These are phyloP conservation scores for Euzophera pinguis DNA, from an alignment of 2,888 invertebrate species.

Conservation along the genomic window DNA sequence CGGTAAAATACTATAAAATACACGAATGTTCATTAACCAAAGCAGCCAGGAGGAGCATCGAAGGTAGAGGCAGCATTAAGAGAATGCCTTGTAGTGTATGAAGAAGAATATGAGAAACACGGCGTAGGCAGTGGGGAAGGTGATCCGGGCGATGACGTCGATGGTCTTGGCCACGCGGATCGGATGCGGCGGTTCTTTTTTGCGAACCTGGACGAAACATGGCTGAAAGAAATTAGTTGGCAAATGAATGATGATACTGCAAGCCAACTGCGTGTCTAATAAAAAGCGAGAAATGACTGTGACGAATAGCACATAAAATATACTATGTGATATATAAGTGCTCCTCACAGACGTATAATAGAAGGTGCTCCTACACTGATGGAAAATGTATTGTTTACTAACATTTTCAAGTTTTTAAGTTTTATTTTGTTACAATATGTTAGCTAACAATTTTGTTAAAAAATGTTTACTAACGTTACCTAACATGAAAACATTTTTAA, in stretches of 20 bases:
- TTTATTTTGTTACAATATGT: no score
- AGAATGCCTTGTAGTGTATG: constrained; percentile 94
- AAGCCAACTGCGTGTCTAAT: constrained; percentile 33
- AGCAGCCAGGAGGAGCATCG: constrained; percentile 46
- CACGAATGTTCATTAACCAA: constrained; percentile 49
- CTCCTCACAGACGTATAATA: no score
- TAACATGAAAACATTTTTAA: no score
- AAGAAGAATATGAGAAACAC: constrained; percentile 97
- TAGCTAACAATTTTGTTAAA: no score
- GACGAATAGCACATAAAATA: neutral
- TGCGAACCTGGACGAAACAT: constrained; percentile 91
- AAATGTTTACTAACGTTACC: no score
- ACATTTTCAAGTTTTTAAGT: no score
- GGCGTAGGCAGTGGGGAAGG: constrained; percentile 95
- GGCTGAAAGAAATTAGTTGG: constrained; percentile 81
- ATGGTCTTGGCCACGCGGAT: constrained; percentile 96
- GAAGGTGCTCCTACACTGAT: no score
- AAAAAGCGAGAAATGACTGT: neutral
- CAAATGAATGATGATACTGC: constrained; percentile 62
- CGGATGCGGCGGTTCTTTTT: constrained; percentile 95
- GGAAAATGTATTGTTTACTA: no score
- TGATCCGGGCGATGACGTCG: constrained; percentile 95
- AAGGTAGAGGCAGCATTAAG: constrained; percentile 73
- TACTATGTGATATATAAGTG: neutral
- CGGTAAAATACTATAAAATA: constrained; percentile 44